Evolutionary conservation across 2,113 vertebrate genomes (phyloP), one percentile per base, ranked within the genome.

Genomic region (Neomonachus schauinslandi): DNA sequence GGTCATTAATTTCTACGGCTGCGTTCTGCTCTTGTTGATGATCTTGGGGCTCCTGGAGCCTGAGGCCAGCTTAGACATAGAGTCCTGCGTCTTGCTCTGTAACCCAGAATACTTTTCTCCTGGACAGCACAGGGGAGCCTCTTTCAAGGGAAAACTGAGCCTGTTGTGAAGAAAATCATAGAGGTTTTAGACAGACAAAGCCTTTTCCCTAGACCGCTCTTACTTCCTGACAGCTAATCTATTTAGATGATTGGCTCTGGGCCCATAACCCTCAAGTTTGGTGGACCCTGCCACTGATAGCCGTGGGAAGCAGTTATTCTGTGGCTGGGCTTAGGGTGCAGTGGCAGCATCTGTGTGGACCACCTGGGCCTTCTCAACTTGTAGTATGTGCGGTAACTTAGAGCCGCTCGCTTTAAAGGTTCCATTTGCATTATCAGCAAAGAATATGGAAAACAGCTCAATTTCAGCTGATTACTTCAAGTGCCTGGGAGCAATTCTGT

Each of bases 401-500:
- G 94, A 98, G 83, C 93, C 90, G 82, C 98, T 99, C 96, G 96
- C 90, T 98, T 98, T 98, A 98, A 98, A 98, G 98, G 96, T 97
- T 98, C 94, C 95, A 98, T 99, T 98, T 99, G 99, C 99, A 97
- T 98, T 98, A 99, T 99, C 98, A 99, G 99, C 98, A 99, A 96
- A 99, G 98, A 98, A 98, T 98, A 99, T 98, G 98, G 97, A 99
- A 99, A 99, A 98, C 93, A 69, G 98, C 98, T 98, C 98, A 98
- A 98, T 99, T 99, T 99, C 98, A 97, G 98, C 96, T 99, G 99
- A 99, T 99, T 99, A 90, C 98, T 97, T 97, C 86, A 98, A 98
- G 98, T 93, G 95, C 98, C 97, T 97, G 94, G 97, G 95, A 98
- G 97, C 13, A 2, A 28, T 98, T 93, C 98, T 98, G 95, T 98